phyloP scores from a whole-genome alignment of 2,113 vertebrate genomes.

The Etheostoma spectabile region DNA sequence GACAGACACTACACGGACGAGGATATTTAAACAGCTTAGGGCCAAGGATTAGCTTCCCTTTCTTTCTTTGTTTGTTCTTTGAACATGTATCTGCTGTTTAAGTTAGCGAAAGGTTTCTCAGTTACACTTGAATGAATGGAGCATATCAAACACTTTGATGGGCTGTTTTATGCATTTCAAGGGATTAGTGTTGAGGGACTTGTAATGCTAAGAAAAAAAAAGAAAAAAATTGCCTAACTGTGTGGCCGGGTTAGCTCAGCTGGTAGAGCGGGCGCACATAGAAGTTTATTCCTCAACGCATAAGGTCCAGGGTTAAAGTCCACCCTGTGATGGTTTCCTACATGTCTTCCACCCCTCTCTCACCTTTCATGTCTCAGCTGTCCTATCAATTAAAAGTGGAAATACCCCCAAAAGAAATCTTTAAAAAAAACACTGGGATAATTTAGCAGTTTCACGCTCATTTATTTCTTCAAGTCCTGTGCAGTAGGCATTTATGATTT shows the following conservation, averaged over 20 bases:
- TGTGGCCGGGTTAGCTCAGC: too few relatives aligned
- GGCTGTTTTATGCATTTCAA: slow-evolving; percentile 56
- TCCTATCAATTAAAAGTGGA: too few relatives aligned
- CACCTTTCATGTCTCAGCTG: too few relatives aligned
- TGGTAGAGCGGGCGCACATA: too few relatives aligned
- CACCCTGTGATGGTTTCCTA: too few relatives aligned
- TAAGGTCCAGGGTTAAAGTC: too few relatives aligned
- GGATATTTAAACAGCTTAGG: slow-evolving; percentile 71
- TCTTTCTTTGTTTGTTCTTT: slow-evolving; percentile 53
- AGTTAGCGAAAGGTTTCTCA: slow-evolving; percentile 56
- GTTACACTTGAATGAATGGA: slow-evolving; percentile 63
- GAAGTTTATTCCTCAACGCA: too few relatives aligned
- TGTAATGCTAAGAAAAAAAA: slow-evolving; percentile 48
- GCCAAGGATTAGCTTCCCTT: slow-evolving; percentile 65
- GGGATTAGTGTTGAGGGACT: slow-evolving; percentile 64
- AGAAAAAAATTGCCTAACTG: not conserved
- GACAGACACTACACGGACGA: slow-evolving; percentile 78
- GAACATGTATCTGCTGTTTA: slow-evolving; percentile 63
- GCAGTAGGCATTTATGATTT: slow-evolving; percentile 36
- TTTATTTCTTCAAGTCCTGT: slow-evolving; percentile 47
- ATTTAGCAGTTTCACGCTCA: slow-evolving; percentile 52
- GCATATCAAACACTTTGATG: slow-evolving; percentile 65
- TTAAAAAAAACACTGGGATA: not conserved
- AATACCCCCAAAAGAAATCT: too few relatives aligned
- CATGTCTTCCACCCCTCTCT: too few relatives aligned